Evolutionary conservation across 2,888 invertebrate species (phyloP).

Genomic region (Rhabditoides inermis): DNA sequence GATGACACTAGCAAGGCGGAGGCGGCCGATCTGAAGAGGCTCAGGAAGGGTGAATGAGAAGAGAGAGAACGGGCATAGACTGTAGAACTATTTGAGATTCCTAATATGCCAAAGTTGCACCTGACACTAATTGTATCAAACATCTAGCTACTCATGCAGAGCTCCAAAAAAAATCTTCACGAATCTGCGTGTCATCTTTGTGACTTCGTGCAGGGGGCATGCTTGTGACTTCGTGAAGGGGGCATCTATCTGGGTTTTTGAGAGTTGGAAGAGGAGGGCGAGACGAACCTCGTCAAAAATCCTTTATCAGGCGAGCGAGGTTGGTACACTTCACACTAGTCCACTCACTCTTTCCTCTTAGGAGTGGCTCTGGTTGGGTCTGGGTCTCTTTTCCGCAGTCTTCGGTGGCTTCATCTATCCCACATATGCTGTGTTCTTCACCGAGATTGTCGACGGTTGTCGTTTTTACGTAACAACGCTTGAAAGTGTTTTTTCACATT

Average conservation of each 20-base stretch:
- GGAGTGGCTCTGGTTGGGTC: slow-evolving; percentile 50
- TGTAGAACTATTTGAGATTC: no score
- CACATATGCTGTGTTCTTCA: slow-evolving; percentile 55
- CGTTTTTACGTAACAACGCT: no score
- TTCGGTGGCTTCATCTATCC: slow-evolving; percentile 55
- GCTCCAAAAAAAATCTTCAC: no score
- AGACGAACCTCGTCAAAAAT: slow-evolving; percentile 45
- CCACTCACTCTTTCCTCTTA: no score
- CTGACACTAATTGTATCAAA: no score
- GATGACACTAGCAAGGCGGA: no score
- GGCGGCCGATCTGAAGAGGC: not conserved
- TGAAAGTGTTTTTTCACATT: no score
- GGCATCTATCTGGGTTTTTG: slow-evolving; percentile 26
- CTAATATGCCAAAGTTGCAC: no score
- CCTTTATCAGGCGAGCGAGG: slow-evolving; percentile 46
- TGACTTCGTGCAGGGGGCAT: no score
- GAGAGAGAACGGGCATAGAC: not conserved
- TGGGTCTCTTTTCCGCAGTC: slow-evolving; percentile 52
- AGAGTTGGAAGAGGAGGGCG: slow-evolving; percentile 27
- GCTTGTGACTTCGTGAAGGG: not conserved
- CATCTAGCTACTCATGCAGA: no score
- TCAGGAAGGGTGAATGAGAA: not conserved
- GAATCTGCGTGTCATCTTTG: no score
- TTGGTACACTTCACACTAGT: no score
- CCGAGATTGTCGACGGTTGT: slow-evolving; percentile 45